Conservation (phyloP, 2,113 vertebrate species). For the Urocynchramus pylzowi region DNA sequence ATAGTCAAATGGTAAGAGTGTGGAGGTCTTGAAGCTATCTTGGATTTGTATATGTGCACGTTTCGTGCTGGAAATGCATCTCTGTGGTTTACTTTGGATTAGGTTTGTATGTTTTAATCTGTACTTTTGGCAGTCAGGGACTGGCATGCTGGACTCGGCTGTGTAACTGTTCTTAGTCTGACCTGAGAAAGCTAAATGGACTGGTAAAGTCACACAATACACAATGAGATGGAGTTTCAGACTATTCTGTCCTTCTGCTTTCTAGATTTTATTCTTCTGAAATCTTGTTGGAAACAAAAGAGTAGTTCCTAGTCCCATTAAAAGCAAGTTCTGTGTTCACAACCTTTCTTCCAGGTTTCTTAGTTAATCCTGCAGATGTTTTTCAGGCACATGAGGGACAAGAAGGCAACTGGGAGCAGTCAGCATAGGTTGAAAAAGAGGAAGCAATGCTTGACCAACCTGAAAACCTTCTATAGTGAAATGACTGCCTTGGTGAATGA, state of each 20-base stretch:
- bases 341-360: background rate
- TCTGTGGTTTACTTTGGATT: conserved; percentile 25
- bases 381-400: background rate
- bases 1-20: background rate
- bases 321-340: background rate
- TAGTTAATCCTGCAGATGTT: background rate
- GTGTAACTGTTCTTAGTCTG: background rate
- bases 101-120: background rate
- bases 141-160: background rate
- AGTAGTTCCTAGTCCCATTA: background rate
- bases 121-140: background rate
- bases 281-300: background rate
- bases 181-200: conserved; percentile 1
- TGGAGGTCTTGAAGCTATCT: background rate
- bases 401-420: background rate
- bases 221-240: background rate
- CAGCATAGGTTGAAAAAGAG: background rate
- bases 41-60: background rate
- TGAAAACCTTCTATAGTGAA: background rate
- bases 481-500: background rate
- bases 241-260: background rate
- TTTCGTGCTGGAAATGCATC: background rate
- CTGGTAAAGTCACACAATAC: background rate
- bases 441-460: background rate
- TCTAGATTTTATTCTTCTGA: background rate